Evolutionary conservation across 1,140 invertebrate species (phyloP).

Genomic region (Zaprionus lachaisei): DNA sequence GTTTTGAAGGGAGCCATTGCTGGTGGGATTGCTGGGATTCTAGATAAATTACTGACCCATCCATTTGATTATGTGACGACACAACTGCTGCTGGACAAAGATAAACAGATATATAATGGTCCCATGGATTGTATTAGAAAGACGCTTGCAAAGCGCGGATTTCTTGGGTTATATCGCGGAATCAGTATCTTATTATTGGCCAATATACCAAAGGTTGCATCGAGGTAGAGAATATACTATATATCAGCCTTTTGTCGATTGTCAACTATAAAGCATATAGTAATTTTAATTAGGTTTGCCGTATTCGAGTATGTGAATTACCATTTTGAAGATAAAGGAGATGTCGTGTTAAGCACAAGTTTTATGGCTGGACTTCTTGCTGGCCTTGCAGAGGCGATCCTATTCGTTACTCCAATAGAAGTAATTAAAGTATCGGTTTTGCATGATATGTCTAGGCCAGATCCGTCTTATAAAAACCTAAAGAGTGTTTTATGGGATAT

Average conservation of each 20-base stretch:
- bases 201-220: conserved; percentile 97
- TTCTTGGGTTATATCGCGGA: conserved; percentile 96
- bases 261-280: too few species aligned
- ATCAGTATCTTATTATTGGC: conserved; percentile 97
- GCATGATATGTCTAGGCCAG: conserved; percentile 95
- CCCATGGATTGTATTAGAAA: conserved; percentile 96
- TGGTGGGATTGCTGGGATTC: conserved; percentile 91
- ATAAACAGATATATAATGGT: conserved; percentile 89
- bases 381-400: conserved; percentile 95
- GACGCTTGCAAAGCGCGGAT: conserved; percentile 94
- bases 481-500: conserved; percentile 95
- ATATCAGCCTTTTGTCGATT: too few species aligned
- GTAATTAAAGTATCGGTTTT: conserved; percentile 99
- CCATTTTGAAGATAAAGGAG: conserved; percentile 87
- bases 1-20: conserved; percentile 92
- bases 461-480: conserved; percentile 95
- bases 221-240: conserved; percentile 85
- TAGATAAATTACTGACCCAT: conserved; percentile 99
- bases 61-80: conserved; percentile 99
- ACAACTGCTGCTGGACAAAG: conserved; percentile 95
- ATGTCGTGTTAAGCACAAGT: conserved; percentile 88
- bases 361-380: conserved; percentile 96
- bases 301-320: conserved; percentile 96
- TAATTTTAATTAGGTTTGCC: conserved; percentile 89
- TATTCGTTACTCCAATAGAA: conserved; percentile 99